Percentiles rank a stretch among this genome's conserved stretches.
Conservation (phyloP, 2,888 invertebrate species). For the Lycocerus yunnanus region DNA sequence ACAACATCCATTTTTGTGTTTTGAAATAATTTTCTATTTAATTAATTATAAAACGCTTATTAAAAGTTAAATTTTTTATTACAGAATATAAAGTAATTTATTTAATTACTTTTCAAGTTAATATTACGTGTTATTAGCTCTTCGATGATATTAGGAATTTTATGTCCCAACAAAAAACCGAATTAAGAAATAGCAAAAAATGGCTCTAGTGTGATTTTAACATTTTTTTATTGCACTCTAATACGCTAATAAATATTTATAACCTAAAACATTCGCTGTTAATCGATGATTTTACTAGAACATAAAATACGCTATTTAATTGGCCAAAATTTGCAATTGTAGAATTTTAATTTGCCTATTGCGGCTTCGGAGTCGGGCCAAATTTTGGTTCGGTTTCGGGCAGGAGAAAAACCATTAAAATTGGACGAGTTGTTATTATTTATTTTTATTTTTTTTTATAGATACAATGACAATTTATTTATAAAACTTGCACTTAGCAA, state of each 20-base stretch:
- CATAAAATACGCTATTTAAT: neutral
- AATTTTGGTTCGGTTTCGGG: neutral
- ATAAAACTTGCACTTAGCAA: slow-evolving; percentile 9
- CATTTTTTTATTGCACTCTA: too few relatives aligned
- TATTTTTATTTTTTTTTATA: too few relatives aligned
- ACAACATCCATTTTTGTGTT: neutral
- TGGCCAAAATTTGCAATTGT: too few relatives aligned
- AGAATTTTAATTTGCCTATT: too few relatives aligned
- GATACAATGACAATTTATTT: neutral
- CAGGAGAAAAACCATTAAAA: neutral
- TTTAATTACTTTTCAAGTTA: neutral
- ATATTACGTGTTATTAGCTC: neutral
- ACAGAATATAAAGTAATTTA: neutral
- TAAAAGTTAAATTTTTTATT: neutral
- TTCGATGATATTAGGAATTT: neutral
- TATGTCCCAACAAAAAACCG: too few relatives aligned
- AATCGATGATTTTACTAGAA: neutral
- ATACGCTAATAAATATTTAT: too few relatives aligned
- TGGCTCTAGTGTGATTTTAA: too few relatives aligned
- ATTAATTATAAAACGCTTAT: neutral
- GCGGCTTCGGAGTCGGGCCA: too few relatives aligned
- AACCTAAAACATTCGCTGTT: too few relatives aligned
- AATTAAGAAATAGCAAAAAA: neutral
- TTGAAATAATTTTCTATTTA: neutral
- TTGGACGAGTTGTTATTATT: too few relatives aligned